Evolutionary conservation across 2,888 invertebrate species (phyloP).

Genomic region (Dynastes hyllus): DNA sequence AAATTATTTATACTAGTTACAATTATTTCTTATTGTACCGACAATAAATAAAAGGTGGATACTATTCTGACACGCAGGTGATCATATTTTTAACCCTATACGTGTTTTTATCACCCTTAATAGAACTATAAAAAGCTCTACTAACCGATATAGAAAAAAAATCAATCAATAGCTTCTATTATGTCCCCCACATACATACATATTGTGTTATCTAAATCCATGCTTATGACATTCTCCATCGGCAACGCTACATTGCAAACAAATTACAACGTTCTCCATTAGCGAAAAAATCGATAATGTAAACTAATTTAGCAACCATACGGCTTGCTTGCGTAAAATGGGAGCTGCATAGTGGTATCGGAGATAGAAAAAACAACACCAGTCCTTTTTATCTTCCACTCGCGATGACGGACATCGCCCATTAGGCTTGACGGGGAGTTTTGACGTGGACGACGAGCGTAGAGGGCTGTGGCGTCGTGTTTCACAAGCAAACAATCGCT

Average conservation of each 20-base stretch:
- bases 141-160: not conserved
- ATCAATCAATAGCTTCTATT: slow-evolving; percentile 1
- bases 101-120: too few species aligned
- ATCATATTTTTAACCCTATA: too few species aligned
- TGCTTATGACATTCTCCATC: not conserved
- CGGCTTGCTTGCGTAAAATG: slow-evolving; percentile 18
- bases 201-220: slow-evolving; percentile 4
- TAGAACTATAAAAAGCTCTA: too few species aligned
- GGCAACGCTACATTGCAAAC: not conserved
- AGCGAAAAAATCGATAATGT: slow-evolving; percentile 26
- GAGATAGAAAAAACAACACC: slow-evolving; percentile 5
- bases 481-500: slow-evolving; percentile 17
- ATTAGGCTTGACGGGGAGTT: slow-evolving; percentile 3
- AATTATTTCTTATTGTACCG: too few species aligned
- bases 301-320: slow-evolving; percentile 17
- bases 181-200: not conserved
- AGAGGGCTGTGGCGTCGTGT: not conserved
- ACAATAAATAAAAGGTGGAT: too few species aligned
- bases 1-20: too few species aligned
- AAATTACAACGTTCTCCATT: slow-evolving; percentile 4
- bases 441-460: slow-evolving; percentile 18
- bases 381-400: slow-evolving; percentile 12
- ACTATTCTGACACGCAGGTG: too few species aligned
- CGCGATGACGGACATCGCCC: slow-evolving; percentile 13
- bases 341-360: not conserved